These are phyloP conservation scores for Grantiella picta DNA, from an alignment of 2,113 vertebrate genomes.

Conservation along the genomic window DNA sequence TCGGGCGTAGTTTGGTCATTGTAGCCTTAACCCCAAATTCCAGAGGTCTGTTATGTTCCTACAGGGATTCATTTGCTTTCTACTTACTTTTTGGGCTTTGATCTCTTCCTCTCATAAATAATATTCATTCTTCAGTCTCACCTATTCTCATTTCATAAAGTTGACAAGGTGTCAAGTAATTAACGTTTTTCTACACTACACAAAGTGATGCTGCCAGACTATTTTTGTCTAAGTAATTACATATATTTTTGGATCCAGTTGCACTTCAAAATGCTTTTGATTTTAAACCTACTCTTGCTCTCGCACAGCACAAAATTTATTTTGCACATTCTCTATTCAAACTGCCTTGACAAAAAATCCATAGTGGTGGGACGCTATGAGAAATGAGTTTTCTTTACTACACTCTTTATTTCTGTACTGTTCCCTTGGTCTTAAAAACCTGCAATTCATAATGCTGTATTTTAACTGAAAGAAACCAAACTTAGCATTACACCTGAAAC, in stretches of 20 bases:
- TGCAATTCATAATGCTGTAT: background rate
- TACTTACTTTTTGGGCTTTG: background rate
- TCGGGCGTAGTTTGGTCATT: accelerated
- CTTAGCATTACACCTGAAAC: background rate
- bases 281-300: background rate
- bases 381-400: background rate
- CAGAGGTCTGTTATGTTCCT: background rate
- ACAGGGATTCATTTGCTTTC: background rate
- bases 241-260: background rate
- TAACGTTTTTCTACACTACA: background rate
- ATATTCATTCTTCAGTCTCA: background rate
- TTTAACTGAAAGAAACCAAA: background rate
- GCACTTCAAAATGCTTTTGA: background rate
- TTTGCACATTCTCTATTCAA: background rate
- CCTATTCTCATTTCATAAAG: background rate
- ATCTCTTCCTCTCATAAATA: background rate
- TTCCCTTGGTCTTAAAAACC: background rate
- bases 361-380: background rate
- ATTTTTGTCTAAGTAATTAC: background rate
- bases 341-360: background rate
- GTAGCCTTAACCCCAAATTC: accelerated
- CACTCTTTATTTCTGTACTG: background rate
- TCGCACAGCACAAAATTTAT: background rate
- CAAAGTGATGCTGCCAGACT: background rate
- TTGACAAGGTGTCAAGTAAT: background rate